Conservation (phyloP, 2,888 invertebrate genomes). For the Aspidapion aeneum region DNA sequence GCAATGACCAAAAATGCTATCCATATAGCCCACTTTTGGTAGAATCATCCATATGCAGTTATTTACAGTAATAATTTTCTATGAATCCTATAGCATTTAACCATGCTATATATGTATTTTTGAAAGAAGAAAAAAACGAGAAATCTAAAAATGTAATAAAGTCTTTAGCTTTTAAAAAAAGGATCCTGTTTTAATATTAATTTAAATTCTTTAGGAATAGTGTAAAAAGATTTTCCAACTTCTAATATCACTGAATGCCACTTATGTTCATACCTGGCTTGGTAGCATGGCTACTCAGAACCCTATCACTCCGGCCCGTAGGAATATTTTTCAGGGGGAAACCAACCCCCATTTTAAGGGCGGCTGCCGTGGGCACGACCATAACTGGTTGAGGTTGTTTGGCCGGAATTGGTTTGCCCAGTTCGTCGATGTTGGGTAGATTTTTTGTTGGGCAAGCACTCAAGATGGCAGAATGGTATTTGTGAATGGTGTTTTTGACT, state of each 20-base stretch:
- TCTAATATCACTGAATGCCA: not conserved
- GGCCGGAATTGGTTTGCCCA: constrained; percentile 45
- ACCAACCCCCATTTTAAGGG: constrained; percentile 82
- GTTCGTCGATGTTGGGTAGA: constrained; percentile 56
- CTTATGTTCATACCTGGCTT: constrained; percentile 52
- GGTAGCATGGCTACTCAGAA: constrained; percentile 54
- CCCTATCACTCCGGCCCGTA: constrained; percentile 63
- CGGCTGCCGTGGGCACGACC: constrained; percentile 73
- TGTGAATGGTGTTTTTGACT: constrained; percentile 58
- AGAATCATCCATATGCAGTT: too few species aligned
- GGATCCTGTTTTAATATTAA: too few species aligned
- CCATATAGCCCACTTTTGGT: too few species aligned
- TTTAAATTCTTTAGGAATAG: too few species aligned
- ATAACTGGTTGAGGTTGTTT: constrained; percentile 53
- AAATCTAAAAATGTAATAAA: too few species aligned
- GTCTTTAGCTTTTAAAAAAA: too few species aligned
- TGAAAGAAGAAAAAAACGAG: too few species aligned
- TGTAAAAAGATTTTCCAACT: too few species aligned
- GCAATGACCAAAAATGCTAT: too few species aligned
- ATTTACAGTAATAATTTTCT: too few species aligned
- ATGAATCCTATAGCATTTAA: too few species aligned
- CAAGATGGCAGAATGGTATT: constrained; percentile 59
- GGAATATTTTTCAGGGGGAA: constrained; percentile 74
- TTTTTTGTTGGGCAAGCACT: constrained; percentile 59
- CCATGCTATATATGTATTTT: too few species aligned